Base-by-base conservation (phyloP, 2,888 invertebrate genomes). In the Julus scanicus region DNA sequence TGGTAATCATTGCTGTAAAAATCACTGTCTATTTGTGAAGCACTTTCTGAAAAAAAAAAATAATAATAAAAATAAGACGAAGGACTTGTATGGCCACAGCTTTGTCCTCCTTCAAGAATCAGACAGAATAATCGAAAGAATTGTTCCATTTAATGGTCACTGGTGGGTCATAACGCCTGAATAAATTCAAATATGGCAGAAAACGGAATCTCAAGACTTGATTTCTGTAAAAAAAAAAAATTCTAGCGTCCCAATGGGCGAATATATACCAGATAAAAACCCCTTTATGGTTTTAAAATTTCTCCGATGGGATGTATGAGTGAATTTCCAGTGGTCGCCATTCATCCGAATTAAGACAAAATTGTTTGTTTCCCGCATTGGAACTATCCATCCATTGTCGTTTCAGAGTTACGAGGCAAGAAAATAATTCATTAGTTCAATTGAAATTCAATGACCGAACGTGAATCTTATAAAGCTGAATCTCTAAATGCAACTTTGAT, bases 211-310 rank as follows among this genome's bases (percentile, higher is more conserved):
- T 1, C 6, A n/a, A 63, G 63, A 0, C 63, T 20, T 63, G 63
- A 20, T 20, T 63, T 84, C 39, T 5, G n/a, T 8, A 84, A 84
- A 44, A 84, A 84, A 84, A 84, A n/a, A n/a, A 9, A 29, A 15
- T 37, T 39, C 29, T 29, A 1, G 29, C 39, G 1, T 84, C 84
- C 84, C 84, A 17, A 84, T 8, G 84, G 84, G 20, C 8, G 13
- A 39, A 9, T 84, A 40, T 84, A 84, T n/a, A 5, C 39, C 17
- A 39, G 84, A 84, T 84, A 44, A 84, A 84, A 84, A 40, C 39
- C 84, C n/a, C 13, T 84, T 39, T 40, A 40, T 39, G 84, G 84
- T 84, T 84, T 84, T 84, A 84, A 84, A 84, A 84, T 44, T 84
- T 39, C 44, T 44, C 84, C 84, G 20, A 84, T 6, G 84, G 84